Evolutionary conservation across 2,797 vertebrate genomes (phyloP), one percentile per base, ranked within the genome.

Genomic region (Sebastolobus alascanus): DNA sequence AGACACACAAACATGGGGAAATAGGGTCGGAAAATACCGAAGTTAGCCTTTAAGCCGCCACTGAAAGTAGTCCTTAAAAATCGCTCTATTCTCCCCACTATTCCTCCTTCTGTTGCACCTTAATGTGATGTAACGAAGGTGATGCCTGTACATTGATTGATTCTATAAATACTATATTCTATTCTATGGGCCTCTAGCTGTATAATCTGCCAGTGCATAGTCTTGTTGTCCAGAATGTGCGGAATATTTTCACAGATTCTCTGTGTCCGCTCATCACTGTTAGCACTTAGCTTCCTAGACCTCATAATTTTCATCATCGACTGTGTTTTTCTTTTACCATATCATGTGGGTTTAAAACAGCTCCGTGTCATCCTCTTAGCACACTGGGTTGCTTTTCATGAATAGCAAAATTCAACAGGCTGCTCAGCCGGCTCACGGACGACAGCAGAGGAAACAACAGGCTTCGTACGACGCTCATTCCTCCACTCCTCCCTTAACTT

Each of bases 401-500:
- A 60, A 50, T n/a, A 25, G 10, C 6, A 11, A 37, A 35, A 68
- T 29, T 37, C 43, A 64, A 33, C 59, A 33, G 29, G 3, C 20
- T 35, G 20, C 40, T 82, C 25, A 20, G n/a, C 63, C 16, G 67
- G 67, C 20, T 40, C 58, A 20, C 4, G n/a, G 29, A 73, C 37
- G 46, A 22, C 68, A 61, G 52, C 64, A 56, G 22, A 14, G 38
- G 33, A 27, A 11, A 31, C 16, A n/a, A n/a, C 40, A 46, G 25
- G 31, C 68, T 35, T 71, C 2, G 38, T 31, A 10, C 73, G 68
- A 74, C 52, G 4, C 38, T 88, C 78, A 74, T 68, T 67, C 70
- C 69, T 77, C 56, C 64, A 31, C 60, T 74, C 58, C 56, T 67
- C 59, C 72, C 56, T 82, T 43, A 61, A 46, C 73, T 37, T 65